These are phyloP conservation scores for Amphiprion ocellaris DNA, from an alignment of 2,113 vertebrate genomes.

Conservation along the genomic window DNA sequence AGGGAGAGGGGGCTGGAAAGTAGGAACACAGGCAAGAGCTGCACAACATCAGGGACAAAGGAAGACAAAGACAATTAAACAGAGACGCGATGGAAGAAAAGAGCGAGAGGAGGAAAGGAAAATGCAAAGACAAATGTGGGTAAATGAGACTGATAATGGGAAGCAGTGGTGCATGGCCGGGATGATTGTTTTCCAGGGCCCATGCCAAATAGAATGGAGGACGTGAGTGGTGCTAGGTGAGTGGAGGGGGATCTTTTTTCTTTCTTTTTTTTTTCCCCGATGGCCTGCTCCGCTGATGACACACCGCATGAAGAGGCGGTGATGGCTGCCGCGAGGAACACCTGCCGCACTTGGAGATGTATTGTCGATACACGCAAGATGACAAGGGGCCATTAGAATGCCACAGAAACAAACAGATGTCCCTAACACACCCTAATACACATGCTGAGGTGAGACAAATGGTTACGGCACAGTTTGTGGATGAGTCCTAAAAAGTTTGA, in stretches of 20 bases:
- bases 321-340: slow-evolving; percentile 48
- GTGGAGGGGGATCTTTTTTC: not conserved
- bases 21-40: slow-evolving; percentile 14
- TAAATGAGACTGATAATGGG: slow-evolving; percentile 79
- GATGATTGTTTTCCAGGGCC: slow-evolving; percentile 71
- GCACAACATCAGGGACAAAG: slow-evolving; percentile 49
- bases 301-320: slow-evolving; percentile 45
- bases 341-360: slow-evolving; percentile 56
- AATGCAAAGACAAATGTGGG: slow-evolving; percentile 64
- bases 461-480: slow-evolving; percentile 2
- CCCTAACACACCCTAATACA: slow-evolving; percentile 10
- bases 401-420: slow-evolving; percentile 40
- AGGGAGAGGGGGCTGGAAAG: not conserved
- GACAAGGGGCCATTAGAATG: slow-evolving; percentile 53
- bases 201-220: slow-evolving; percentile 58
- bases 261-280: not conserved
- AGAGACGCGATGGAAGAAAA: slow-evolving; percentile 45
- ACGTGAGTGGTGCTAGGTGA: slow-evolving; percentile 33
- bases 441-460: slow-evolving; percentile 29
- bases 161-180: slow-evolving; percentile 66
- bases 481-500: not conserved
- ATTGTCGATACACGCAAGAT: slow-evolving; percentile 17
- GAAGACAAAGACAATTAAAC: slow-evolving; percentile 66
- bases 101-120: slow-evolving; percentile 42
- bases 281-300: slow-evolving; percentile 42